Conservation (phyloP, 2,113 vertebrate species). For the Protobothrops flavoviridis region DNA sequence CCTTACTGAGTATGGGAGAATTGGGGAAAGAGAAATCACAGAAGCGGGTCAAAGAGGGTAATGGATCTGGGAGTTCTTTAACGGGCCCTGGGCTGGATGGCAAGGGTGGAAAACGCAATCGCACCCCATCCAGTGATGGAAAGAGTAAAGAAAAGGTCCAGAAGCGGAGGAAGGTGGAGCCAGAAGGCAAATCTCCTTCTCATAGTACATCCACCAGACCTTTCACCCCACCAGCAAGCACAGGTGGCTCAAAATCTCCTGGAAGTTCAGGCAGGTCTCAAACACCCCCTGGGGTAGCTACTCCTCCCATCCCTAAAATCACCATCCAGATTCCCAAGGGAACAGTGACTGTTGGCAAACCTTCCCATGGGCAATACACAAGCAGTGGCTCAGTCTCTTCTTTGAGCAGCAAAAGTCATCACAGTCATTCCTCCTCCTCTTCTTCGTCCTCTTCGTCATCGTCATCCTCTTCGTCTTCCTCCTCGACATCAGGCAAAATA, state of each 20-base stretch:
- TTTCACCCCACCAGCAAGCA: conserved; percentile 92
- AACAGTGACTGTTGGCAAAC: conserved; percentile 91
- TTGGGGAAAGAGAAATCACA: conserved; percentile 79
- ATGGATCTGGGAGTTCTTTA: conserved; percentile 72
- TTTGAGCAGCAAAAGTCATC: conserved; percentile 91
- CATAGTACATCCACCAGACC: conserved; percentile 89
- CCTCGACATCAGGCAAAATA: conserved; percentile 89
- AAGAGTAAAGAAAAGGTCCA: conserved; percentile 96
- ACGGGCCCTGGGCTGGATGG: conserved; percentile 76
- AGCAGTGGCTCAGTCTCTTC: conserved; percentile 84
- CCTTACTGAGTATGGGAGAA: conserved; percentile 78
- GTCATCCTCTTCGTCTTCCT: conserved; percentile 78
- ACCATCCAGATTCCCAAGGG: conserved; percentile 97
- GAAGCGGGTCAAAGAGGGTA: conserved; percentile 82
- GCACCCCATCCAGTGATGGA: conserved; percentile 93
- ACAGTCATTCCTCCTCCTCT: conserved; percentile 89
- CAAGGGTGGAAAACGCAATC: conserved; percentile 91
- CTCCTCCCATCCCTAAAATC: conserved; percentile 96
- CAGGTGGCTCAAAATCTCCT: conserved; percentile 92
- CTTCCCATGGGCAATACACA: conserved; percentile 90
- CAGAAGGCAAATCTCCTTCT: conserved; percentile 93
- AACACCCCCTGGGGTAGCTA: conserved; percentile 91
- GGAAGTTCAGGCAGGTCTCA: conserved; percentile 93
- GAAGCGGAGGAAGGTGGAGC: conserved; percentile 92
- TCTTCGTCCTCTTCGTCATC: conserved; percentile 83